These are phyloP conservation scores for Eulemur albifrons DNA, from an alignment of 2,797 vertebrate species.

Conservation along the genomic window DNA sequence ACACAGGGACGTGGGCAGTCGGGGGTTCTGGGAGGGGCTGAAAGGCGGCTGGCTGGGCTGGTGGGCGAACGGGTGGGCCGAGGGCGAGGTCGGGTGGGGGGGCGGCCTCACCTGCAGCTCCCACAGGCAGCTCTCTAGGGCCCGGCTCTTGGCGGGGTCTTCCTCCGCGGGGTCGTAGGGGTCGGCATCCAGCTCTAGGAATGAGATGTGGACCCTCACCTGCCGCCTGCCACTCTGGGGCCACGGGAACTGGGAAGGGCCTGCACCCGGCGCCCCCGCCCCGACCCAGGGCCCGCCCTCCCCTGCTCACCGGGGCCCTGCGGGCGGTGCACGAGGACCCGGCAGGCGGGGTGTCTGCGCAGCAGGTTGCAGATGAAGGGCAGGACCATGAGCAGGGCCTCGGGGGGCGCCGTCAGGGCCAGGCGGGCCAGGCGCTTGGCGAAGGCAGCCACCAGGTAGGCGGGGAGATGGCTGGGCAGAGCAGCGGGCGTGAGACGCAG, in stretches of 20 bases:
- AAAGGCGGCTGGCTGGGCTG: neutral
- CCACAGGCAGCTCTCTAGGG: conserved; percentile 97
- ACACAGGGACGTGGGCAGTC: neutral
- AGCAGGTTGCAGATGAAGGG: conserved; percentile 97
- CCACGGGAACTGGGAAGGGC: accelerated
- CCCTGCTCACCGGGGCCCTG: conserved; percentile 76
- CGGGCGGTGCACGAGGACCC: conserved; percentile 92
- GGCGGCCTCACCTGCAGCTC: conserved; percentile 90
- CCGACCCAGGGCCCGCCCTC: accelerated
- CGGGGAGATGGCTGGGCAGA: conserved; percentile 90
- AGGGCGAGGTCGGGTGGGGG: accelerated
- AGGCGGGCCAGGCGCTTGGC: conserved; percentile 93
- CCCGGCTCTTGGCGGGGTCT: conserved; percentile 89
- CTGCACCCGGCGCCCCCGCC: accelerated
- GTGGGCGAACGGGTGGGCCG: neutral
- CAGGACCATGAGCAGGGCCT: conserved; percentile 91
- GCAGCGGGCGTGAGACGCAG: accelerated
- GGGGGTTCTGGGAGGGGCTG: neutral
- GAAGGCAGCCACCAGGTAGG: conserved; percentile 95
- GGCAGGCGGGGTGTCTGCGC: conserved; percentile 93
- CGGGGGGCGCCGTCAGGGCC: conserved; percentile 91
- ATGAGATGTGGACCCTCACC: neutral
- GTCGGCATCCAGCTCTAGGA: conserved; percentile 85
- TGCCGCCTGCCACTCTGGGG: neutral
- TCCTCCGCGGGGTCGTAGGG: conserved; percentile 91